phyloP scores from a whole-genome alignment of 2,113 vertebrate genomes.

The Gambusia affinis region DNA sequence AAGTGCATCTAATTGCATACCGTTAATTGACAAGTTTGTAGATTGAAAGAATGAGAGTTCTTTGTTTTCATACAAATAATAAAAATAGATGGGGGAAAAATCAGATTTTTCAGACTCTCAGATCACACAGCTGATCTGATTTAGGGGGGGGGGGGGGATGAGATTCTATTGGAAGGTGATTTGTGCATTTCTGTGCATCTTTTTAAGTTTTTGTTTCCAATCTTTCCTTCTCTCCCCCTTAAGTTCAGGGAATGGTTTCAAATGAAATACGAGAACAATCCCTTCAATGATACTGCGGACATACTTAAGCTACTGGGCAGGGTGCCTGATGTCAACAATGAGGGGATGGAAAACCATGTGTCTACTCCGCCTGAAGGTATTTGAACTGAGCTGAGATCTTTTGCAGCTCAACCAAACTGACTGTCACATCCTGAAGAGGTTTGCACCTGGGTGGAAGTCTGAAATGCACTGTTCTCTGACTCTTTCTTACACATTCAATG shows the following conservation, averaged over 20 bases:
- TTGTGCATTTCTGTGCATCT: neutral
- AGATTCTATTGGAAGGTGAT: too few species aligned
- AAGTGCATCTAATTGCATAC: neutral
- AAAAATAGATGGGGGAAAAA: too few species aligned
- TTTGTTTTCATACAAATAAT: neutral
- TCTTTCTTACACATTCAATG: conserved; percentile 5
- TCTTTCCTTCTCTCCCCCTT: neutral
- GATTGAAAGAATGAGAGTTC: neutral
- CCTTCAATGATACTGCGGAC: conserved; percentile 87
- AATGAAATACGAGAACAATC: conserved; percentile 86
- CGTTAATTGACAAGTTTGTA: neutral
- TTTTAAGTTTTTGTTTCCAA: neutral
- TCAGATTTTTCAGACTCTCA: neutral
- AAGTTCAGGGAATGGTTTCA: conserved; percentile 91
- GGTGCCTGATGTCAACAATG: conserved; percentile 59
- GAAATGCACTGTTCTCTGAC: conserved; percentile 6
- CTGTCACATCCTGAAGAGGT: neutral
- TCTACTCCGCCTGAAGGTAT: conserved; percentile 16
- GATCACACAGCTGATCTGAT: neutral
- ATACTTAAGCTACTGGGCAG: conserved; percentile 85
- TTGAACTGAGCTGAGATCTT: conserved; percentile 32
- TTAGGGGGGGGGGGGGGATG: neutral
- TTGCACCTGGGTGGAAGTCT: conserved; percentile 19
- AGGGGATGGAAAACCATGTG: conserved; percentile 23
- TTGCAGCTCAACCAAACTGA: conserved; percentile 9